Conservation (phyloP, 2,888 invertebrate species). For the Pseudococcus jackbeardsleyi region DNA sequence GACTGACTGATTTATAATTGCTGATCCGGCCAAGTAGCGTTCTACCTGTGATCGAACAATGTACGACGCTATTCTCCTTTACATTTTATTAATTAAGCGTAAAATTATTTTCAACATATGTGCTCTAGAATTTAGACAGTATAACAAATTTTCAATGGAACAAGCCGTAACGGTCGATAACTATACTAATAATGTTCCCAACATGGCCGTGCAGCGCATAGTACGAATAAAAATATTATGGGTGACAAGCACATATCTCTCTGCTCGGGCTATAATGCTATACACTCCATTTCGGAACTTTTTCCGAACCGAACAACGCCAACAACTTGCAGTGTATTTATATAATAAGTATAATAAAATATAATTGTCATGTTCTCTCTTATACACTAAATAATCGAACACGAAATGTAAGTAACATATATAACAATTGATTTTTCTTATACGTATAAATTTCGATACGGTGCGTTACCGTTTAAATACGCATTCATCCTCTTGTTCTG, state of each 20-base stretch:
- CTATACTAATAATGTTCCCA: conserved; percentile 64
- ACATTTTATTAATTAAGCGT: conserved; percentile 61
- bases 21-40: conserved; percentile 61
- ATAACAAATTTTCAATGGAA: conserved; percentile 64
- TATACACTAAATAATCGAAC: not conserved
- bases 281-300: not conserved
- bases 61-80: conserved; percentile 63
- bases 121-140: conserved; percentile 64
- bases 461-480: conserved; percentile 30
- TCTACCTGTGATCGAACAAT: conserved; percentile 61
- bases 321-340: conserved; percentile 26
- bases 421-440: conserved; percentile 31
- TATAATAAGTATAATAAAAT: conserved; percentile 47
- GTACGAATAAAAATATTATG: conserved; percentile 36
- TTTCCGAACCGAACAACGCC: conserved; percentile 4
- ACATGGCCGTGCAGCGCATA: not conserved
- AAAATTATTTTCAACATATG: conserved; percentile 65
- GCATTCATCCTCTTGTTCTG: not conserved
- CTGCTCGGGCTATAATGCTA: not conserved
- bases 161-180: conserved; percentile 61
- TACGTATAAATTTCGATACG: conserved; percentile 6
- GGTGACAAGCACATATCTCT: conserved; percentile 44
- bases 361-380: conserved; percentile 44
- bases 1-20: conserved; percentile 61
- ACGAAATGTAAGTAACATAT: not conserved